A percentile compares a stretch with the other conserved stretches of the same genome.
Conservation (phyloP, 2,113 vertebrate genomes). For the Rhipidura dahli region DNA sequence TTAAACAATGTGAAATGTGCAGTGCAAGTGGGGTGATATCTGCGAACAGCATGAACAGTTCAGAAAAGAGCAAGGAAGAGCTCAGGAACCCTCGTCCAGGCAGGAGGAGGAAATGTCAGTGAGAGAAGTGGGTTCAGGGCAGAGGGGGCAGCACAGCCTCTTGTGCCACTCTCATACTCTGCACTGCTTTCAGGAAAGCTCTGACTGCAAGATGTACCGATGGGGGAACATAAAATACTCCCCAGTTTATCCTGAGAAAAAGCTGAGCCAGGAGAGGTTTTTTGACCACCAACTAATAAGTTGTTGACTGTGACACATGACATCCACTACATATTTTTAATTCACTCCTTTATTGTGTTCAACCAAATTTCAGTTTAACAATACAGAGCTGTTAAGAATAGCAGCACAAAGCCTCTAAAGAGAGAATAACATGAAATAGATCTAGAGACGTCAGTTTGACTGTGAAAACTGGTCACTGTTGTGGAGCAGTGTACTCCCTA, state of each 20-base stretch:
- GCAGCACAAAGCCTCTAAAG: neutral
- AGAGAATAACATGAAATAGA: neutral
- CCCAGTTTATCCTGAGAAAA: neutral
- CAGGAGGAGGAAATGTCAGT: neutral
- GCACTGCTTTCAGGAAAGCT: neutral
- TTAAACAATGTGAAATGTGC: neutral
- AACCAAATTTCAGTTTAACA: neutral
- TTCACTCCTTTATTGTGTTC: neutral
- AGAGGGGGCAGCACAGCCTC: neutral
- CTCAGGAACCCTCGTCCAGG: fast-evolving
- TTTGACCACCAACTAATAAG: neutral
- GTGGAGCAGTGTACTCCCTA: neutral
- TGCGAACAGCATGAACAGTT: fast-evolving
- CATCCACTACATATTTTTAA: neutral
- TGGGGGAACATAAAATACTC: neutral
- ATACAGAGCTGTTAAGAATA: neutral
- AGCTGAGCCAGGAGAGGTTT: neutral
- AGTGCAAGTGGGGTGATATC: neutral
- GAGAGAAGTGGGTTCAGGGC: neutral
- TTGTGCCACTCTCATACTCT: fast-evolving
- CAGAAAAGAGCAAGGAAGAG: neutral
- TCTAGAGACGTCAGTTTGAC: neutral
- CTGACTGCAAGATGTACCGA: neutral
- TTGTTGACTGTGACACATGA: neutral
- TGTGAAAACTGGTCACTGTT: neutral